Conservation (phyloP, 2,797 vertebrate species). For the Falco concolor region DNA sequence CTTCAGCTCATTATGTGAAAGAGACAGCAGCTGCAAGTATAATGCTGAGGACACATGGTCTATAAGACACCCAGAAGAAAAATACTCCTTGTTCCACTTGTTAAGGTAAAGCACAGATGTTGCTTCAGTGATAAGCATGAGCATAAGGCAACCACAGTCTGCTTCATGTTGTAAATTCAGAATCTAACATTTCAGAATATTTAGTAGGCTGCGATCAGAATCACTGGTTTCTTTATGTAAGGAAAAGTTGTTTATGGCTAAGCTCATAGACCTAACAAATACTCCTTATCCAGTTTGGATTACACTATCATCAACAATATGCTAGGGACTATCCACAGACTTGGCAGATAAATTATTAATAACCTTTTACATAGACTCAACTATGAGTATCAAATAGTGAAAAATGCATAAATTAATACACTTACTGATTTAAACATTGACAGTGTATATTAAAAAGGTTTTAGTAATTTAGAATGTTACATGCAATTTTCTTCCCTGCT, state of each 20-base stretch:
- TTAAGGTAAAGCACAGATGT: slow-evolving; percentile 74
- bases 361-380: neutral
- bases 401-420: neutral
- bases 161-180: neutral
- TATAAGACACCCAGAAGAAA: slow-evolving; percentile 68
- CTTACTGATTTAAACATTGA: neutral
- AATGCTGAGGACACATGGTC: slow-evolving; percentile 71
- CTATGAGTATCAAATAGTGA: neutral
- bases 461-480: neutral
- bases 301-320: slow-evolving; percentile 9
- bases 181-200: slow-evolving; percentile 59
- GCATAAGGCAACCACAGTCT: slow-evolving; percentile 44
- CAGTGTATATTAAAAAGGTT: neutral
- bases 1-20: slow-evolving; percentile 66
- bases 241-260: neutral
- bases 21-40: slow-evolving; percentile 75
- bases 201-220: neutral
- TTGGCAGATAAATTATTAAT: neutral
- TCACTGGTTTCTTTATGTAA: neutral
- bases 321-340: neutral
- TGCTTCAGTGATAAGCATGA: slow-evolving; percentile 52
- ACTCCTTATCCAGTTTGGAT: neutral
- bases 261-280: neutral
- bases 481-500: neutral
- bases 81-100: slow-evolving; percentile 65